phyloP scores from a whole-genome alignment of 2,797 vertebrate genomes.

The Scyliorhinus canicula region DNA sequence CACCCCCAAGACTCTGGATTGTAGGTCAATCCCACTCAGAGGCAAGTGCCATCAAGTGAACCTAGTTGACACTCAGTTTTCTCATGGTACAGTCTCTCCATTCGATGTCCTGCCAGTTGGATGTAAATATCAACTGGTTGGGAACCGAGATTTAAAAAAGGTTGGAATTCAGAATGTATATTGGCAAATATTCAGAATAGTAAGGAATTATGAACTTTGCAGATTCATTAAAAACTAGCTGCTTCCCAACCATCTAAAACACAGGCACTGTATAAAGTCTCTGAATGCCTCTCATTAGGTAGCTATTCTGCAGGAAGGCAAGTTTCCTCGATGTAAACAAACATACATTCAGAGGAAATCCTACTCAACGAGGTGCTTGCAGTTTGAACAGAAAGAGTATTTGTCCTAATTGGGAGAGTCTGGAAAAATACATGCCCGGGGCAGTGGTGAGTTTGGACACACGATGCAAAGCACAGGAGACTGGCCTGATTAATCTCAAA shows the following conservation, averaged over 20 bases:
- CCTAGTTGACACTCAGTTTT: neutral
- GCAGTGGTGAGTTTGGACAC: conserved; percentile 18
- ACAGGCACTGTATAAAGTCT: neutral
- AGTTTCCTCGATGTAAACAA: conserved; percentile 35
- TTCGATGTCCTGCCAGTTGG: neutral
- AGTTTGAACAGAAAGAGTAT: conserved; percentile 5
- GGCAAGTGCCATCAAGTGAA: neutral
- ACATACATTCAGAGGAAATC: conserved; percentile 36
- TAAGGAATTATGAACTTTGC: neutral
- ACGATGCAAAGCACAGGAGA: neutral
- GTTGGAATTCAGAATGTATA: neutral
- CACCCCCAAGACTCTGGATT: neutral
- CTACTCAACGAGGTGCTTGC: conserved; percentile 35
- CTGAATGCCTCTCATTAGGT: conserved; percentile 32
- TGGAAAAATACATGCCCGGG: conserved; percentile 14
- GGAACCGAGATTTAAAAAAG: neutral
- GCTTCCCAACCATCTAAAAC: conserved; percentile 8
- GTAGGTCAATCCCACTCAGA: neutral
- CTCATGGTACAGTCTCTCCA: neutral
- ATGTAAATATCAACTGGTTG: neutral
- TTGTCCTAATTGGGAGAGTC: conserved; percentile 1
- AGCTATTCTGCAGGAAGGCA: conserved; percentile 27
- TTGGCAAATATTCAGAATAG: neutral
- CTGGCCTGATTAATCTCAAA: neutral
- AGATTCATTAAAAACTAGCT: neutral